phyloP scores from a whole-genome alignment of 2,113 vertebrate species.

The Vicugna pacos region DNA sequence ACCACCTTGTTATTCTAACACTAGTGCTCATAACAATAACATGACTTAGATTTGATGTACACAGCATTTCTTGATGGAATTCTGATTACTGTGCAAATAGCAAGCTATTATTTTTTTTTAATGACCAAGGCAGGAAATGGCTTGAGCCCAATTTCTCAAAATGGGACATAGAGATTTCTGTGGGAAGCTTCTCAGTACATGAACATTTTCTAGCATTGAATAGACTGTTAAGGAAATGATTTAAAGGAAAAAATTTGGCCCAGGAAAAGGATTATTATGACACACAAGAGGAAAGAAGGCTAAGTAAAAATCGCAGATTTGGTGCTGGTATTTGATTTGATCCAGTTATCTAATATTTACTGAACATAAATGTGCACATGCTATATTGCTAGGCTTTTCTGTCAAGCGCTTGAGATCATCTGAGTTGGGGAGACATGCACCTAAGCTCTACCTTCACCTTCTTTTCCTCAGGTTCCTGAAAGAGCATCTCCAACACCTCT shows the following conservation, averaged over 20 bases:
- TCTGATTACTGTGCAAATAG: slow-evolving; percentile 71
- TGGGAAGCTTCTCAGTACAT: neutral
- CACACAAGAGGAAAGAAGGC: slow-evolving; percentile 10
- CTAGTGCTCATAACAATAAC: slow-evolving; percentile 45
- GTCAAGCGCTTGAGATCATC: neutral
- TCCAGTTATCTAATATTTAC: neutral
- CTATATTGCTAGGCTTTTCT: neutral
- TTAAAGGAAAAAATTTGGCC: neutral
- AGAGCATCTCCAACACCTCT: neutral
- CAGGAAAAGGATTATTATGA: slow-evolving; percentile 34
- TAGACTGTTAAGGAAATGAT: slow-evolving; percentile 2
- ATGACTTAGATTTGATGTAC: slow-evolving; percentile 47
- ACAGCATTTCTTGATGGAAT: slow-evolving; percentile 58
- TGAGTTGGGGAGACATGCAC: neutral
- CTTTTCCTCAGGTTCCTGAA: neutral
- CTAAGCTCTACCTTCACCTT: neutral
- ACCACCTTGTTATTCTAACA: slow-evolving; percentile 62
- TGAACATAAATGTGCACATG: neutral
- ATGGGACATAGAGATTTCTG: slow-evolving; percentile 27
- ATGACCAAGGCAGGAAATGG: slow-evolving; percentile 71
- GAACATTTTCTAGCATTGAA: neutral
- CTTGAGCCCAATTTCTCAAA: slow-evolving; percentile 43
- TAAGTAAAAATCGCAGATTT: slow-evolving; percentile 14
- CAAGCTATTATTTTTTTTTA: slow-evolving; percentile 59
- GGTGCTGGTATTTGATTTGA: neutral